Evolutionary conservation across 1,140 invertebrate genomes (phyloP).

Genomic region (Drosophila malerkotliana): DNA sequence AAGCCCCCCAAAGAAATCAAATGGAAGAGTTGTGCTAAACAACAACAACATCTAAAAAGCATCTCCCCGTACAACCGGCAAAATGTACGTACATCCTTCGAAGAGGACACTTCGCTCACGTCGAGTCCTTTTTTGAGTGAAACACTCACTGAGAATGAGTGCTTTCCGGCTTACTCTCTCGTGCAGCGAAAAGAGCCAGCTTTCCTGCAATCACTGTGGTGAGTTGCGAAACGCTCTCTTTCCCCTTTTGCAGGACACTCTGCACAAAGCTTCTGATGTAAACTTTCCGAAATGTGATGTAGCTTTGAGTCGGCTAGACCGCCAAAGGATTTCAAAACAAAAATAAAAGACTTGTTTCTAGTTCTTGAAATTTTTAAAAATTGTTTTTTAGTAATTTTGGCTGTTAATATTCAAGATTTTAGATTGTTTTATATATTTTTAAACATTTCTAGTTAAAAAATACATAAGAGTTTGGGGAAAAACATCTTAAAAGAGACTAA

Average conservation of each 20-base stretch:
- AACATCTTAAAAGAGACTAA: too few species aligned
- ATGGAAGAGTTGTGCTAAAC: conserved; percentile 66
- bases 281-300: background rate
- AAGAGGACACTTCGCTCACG: background rate
- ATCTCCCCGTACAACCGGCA: background rate
- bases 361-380: too few species aligned
- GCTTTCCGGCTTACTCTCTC: background rate
- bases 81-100: background rate
- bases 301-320: background rate
- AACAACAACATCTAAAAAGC: conserved; percentile 11
- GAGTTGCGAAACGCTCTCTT: conserved; percentile 4
- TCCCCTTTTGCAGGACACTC: background rate
- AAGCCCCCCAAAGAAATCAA: conserved; percentile 70
- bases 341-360: background rate
- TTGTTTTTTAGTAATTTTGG: too few species aligned
- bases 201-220: conserved; percentile 34
- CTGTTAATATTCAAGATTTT: too few species aligned
- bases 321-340: background rate
- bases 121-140: conserved; percentile 1
- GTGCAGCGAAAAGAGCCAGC: conserved; percentile 27
- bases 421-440: too few species aligned
- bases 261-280: background rate
- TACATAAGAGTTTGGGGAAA: too few species aligned
- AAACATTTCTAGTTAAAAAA: too few species aligned
- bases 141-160: conserved; percentile 8